Conservation (phyloP, 23 tunicate genomes). For the Oikopleura vanhoeffeni region DNA sequence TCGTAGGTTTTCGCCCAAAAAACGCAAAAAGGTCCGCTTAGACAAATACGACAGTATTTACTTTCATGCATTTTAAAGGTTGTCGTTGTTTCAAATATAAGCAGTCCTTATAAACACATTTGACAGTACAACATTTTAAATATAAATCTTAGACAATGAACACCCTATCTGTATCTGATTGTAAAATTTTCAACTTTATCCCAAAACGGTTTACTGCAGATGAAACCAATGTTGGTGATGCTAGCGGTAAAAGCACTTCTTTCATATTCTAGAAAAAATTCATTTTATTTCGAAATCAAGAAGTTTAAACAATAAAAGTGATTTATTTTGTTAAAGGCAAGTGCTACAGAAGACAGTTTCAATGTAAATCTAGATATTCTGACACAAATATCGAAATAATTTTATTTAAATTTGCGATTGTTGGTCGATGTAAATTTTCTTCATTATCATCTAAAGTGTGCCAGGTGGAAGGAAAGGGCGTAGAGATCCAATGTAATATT, state of each 20-base stretch:
- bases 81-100: too few relatives aligned
- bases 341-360: neutral
- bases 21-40: too few relatives aligned
- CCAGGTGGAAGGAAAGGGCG: constrained; percentile 43
- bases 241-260: neutral
- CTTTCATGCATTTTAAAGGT: too few relatives aligned
- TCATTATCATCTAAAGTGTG: constrained; percentile 33
- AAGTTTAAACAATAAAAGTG: neutral
- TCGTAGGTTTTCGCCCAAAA: too few relatives aligned
- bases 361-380: constrained; percentile 30
- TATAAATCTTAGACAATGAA: too few relatives aligned
- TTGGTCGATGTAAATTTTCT: constrained; percentile 18
- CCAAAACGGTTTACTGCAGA: neutral
- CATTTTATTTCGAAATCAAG: neutral
- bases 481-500: constrained; percentile 33
- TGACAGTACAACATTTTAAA: too few relatives aligned
- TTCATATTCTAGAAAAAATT: neutral
- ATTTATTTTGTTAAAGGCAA: neutral
- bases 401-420: constrained; percentile 16
- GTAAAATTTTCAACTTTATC: neutral
- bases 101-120: too few relatives aligned
- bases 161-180: neutral
- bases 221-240: neutral
- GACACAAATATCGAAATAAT: constrained; percentile 34
- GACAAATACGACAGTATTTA: too few relatives aligned